Percentiles rank a stretch among this genome's conserved stretches.
Conservation (phyloP, 1,140 invertebrate species). For the Mesaphorura yosii region DNA sequence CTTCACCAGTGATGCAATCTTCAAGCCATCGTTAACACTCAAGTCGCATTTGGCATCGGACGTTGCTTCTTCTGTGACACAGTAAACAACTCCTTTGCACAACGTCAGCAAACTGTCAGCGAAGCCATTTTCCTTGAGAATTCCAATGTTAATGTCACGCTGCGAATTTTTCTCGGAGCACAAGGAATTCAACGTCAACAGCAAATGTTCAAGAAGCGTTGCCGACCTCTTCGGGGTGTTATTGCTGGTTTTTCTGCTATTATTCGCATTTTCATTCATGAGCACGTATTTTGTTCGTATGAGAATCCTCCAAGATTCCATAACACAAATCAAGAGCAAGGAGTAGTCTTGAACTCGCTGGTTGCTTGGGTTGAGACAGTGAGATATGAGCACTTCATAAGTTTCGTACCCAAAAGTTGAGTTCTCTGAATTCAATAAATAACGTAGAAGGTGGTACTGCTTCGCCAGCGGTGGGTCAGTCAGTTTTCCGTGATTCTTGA, state of each 20-base stretch:
- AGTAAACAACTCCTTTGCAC: slow-evolving; percentile 18
- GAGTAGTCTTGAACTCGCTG: slow-evolving; percentile 24
- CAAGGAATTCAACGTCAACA: slow-evolving; percentile 20
- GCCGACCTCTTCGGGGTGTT: slow-evolving; percentile 20
- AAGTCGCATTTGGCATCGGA: neutral
- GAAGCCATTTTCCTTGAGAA: slow-evolving; percentile 27
- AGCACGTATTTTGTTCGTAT: too few species aligned
- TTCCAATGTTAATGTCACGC: slow-evolving; percentile 22
- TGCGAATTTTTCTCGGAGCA: slow-evolving; percentile 19
- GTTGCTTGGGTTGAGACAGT: slow-evolving; percentile 18
- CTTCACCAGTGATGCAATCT: slow-evolving; percentile 20
- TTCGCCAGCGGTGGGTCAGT: slow-evolving; percentile 14
- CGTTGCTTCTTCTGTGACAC: slow-evolving; percentile 5
- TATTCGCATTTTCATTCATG: too few species aligned
- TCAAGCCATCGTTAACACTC: slow-evolving; percentile 13
- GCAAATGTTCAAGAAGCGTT: slow-evolving; percentile 25
- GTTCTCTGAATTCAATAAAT: slow-evolving; percentile 24
- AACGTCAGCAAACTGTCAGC: slow-evolving; percentile 19
- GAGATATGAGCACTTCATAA: slow-evolving; percentile 19
- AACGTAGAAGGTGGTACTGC: slow-evolving; percentile 28
- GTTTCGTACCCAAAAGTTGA: slow-evolving; percentile 28
- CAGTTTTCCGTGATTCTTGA: slow-evolving; percentile 23
- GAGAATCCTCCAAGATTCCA: slow-evolving; percentile 22
- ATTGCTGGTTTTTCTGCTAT: slow-evolving; percentile 14
- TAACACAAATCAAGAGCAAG: slow-evolving; percentile 21